A percentile compares a stretch with the other conserved stretches of the same genome.
phyloP scores from a whole-genome alignment of 2,113 vertebrate species.

The Meles meles region DNA sequence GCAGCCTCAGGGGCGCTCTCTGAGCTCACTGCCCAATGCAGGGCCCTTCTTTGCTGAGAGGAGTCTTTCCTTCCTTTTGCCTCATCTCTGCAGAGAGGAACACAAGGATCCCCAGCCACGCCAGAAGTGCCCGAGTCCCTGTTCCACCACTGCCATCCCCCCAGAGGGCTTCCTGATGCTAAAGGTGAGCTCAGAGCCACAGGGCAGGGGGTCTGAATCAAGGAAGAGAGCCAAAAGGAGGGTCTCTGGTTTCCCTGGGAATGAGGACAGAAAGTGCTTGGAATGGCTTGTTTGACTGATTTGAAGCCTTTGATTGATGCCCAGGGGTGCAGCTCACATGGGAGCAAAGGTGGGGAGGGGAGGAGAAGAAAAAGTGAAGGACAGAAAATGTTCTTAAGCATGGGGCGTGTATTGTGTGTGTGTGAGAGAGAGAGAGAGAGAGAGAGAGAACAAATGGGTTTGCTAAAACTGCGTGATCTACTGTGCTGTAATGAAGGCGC shows the following conservation, averaged over 20 bases:
- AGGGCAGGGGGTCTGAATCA: rapidly evolving
- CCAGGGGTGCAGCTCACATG: background rate
- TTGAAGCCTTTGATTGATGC: background rate
- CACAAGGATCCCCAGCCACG: rapidly evolving
- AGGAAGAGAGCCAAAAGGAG: no score
- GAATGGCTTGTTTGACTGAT: no score
- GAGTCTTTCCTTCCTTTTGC: background rate
- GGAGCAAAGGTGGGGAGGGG: background rate
- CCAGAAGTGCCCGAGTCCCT: background rate
- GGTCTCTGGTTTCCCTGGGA: no score
- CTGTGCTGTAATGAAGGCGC: background rate
- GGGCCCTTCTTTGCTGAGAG: background rate
- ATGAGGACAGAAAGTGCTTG: background rate
- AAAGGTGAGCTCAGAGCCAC: background rate
- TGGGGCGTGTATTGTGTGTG: background rate
- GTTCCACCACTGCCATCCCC: rapidly evolving
- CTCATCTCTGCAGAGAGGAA: background rate
- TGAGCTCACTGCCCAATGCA: background rate
- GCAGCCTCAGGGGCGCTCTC: background rate
- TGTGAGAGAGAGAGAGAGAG: background rate
- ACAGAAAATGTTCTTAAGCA: background rate
- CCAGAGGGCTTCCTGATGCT: background rate
- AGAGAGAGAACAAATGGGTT: background rate
- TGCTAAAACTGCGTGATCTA: background rate
- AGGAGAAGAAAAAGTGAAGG: background rate